Evolutionary conservation across 2,888 invertebrate genomes (phyloP), one percentile per base, ranked within the genome.

Genomic region (Chelonus formosanus): DNA sequence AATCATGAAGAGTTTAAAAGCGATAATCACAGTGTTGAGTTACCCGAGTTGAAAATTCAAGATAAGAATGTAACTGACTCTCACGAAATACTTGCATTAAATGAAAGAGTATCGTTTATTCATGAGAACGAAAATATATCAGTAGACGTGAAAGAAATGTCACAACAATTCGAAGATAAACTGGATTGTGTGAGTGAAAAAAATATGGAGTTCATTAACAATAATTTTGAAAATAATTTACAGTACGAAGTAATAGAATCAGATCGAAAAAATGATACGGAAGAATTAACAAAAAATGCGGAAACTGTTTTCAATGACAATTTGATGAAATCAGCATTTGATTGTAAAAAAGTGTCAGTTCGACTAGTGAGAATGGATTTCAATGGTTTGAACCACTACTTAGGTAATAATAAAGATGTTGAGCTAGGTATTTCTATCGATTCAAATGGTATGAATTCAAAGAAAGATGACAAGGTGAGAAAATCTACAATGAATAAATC

Each of bases 401-500:
- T 60, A 6, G 40, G 36, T 36, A 40, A 34, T 43, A 47, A 54
- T 34, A n/a, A 20, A 34, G 32, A 40, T 31, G 20, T 34, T 52
- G 48, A 60, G 4, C 10, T 10, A 3, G n/a, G 48, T 40, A 31
- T 10, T 44, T 20, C 20, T 45, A 5, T 2, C 3, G 34, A 8
- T 8, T 32, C 32, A 32, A 32, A n/a, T 8, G 10, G 40, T 36
- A 3, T 43, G 6, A 52, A 7, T 8, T 43, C 40, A n/a, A 34
- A 8, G 40, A 52, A 61, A 8, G 43, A 35, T 43, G 7, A 61
- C 7, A 36, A 3, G 10, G 1, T 20, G 20, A 43, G 20, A 52
- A n/a, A 7, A 61, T 50, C 44, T 5, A 35, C 4, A 44, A 44
- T n/a, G 31, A 62, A 62, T n/a, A 54, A 62, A 54, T 43, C 45